Conservation (phyloP, 2,888 invertebrate species). For the Quadroppia sp. region DNA sequence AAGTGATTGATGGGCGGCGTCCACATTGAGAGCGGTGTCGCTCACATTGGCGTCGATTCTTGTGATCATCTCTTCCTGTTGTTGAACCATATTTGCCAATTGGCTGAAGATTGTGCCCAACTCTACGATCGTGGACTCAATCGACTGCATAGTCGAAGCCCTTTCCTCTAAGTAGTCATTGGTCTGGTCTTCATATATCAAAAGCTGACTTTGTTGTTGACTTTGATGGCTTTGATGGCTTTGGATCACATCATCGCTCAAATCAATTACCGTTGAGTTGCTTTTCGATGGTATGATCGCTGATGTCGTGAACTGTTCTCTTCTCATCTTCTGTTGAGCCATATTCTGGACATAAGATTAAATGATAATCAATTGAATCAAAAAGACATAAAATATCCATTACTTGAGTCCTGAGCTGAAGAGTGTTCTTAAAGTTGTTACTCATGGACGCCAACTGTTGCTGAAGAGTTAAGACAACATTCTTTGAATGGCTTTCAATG, state of each 20-base stretch:
- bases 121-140: conserved; percentile 97
- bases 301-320: conserved; percentile 41
- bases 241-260: not conserved
- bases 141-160: conserved; percentile 98
- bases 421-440: conserved; percentile 92
- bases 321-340: conserved; percentile 45
- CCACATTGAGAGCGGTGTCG: conserved; percentile 91
- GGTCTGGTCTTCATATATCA: conserved; percentile 58
- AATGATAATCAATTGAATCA: conserved; percentile 52
- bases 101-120: conserved; percentile 95
- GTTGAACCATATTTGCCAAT: conserved; percentile 92
- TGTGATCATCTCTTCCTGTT: conserved; percentile 83
- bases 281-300: not conserved
- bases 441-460: conserved; percentile 81
- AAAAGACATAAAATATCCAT: conserved; percentile 1
- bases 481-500: conserved; percentile 84
- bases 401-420: conserved; percentile 89
- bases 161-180: conserved; percentile 77
- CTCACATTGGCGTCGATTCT: conserved; percentile 96
- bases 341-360: conserved; percentile 16
- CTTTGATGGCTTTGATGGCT: not conserved
- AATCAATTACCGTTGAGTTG: conserved; percentile 1
- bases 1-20: conserved; percentile 94
- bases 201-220: conserved; percentile 38
- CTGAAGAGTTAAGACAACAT: conserved; percentile 83